Conservation (phyloP, 2,888 invertebrate genomes). For the Drosophila anceps region DNA sequence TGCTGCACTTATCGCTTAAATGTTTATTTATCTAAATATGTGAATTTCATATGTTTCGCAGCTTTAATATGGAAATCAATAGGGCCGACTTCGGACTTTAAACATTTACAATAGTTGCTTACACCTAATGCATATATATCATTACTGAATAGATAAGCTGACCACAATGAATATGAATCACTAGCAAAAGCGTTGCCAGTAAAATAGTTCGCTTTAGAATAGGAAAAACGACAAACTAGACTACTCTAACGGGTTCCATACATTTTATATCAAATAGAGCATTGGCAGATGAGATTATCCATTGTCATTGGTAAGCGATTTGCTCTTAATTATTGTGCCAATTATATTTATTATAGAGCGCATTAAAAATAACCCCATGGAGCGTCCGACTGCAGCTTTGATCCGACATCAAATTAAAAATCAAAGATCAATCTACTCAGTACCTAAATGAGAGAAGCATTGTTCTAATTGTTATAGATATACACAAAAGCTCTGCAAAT, state of each 20-base stretch:
- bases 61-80: neutral
- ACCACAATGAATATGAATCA: slow-evolving; percentile 3
- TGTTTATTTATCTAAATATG: slow-evolving; percentile 3
- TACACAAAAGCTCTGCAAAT: too few species aligned
- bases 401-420: too few species aligned
- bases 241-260: neutral
- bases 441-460: too few species aligned
- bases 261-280: neutral
- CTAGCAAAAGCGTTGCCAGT: neutral
- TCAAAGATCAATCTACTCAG: too few species aligned
- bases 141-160: slow-evolving; percentile 8
- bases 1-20: neutral
- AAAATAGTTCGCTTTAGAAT: neutral
- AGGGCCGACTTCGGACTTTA: neutral
- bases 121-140: neutral
- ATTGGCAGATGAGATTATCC: neutral
- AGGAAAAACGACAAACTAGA: neutral
- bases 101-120: slow-evolving; percentile 3
- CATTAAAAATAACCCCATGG: neutral
- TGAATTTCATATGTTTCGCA: neutral
- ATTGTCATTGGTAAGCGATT: neutral
- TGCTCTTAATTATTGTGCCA: neutral
- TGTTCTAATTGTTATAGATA: too few species aligned
- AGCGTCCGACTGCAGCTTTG: too few species aligned
- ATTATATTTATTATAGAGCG: neutral